Conservation (phyloP, 1,140 invertebrate species). For the Rhyacophila brunnea region DNA sequence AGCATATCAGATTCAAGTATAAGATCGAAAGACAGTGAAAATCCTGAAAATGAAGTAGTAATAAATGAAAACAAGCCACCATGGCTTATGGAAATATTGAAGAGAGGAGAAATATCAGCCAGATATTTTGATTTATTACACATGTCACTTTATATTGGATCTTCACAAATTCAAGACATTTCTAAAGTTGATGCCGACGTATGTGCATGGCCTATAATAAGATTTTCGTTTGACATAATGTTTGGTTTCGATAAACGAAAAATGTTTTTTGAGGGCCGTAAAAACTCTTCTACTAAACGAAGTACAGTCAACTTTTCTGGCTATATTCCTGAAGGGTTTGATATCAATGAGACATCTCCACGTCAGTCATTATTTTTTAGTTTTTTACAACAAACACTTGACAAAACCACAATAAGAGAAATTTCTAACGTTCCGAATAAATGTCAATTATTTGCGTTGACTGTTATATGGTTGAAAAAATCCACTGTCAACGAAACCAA, state of each 20-base stretch:
- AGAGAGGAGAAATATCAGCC: constrained; percentile 33
- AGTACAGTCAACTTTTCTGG: background rate
- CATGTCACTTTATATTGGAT: constrained; percentile 59
- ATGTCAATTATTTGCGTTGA: constrained; percentile 63
- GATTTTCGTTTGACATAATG: constrained; percentile 66
- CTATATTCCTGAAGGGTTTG: constrained; percentile 7
- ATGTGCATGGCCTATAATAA: constrained; percentile 63
- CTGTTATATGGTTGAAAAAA: constrained; percentile 67
- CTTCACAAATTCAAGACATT: constrained; percentile 73
- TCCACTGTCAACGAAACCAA: constrained; percentile 46
- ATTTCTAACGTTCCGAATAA: constrained; percentile 56
- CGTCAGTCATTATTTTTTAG: constrained; percentile 41
- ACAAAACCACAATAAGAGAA: constrained; percentile 42
- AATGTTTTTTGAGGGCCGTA: constrained; percentile 39
- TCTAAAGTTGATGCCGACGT: constrained; percentile 57
- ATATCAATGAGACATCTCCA: constrained; percentile 5
- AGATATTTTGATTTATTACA: constrained; percentile 30
- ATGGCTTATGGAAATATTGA: constrained; percentile 22
- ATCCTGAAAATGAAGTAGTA: constrained; percentile 9
- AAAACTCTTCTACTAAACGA: constrained; percentile 10
- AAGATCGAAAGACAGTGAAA: background rate
- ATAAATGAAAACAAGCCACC: constrained; percentile 1
- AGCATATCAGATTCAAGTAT: background rate
- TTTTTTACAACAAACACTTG: constrained; percentile 52
- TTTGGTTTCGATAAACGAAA: constrained; percentile 41